Evolutionary conservation across 1,140 invertebrate species (phyloP).

Genomic region (Zaprionus tsacasi): DNA sequence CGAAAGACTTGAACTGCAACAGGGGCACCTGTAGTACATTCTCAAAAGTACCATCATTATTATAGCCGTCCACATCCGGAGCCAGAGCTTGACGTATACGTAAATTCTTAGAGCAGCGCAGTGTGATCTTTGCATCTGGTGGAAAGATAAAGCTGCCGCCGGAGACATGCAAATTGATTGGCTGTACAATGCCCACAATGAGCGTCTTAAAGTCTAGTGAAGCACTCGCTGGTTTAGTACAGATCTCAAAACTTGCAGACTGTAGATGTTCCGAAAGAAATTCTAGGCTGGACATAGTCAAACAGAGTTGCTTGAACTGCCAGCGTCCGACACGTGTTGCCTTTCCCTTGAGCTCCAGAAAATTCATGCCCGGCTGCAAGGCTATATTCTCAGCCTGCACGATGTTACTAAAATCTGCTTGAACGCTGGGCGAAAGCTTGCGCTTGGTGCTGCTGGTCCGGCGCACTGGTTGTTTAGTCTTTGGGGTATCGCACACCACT

Average conservation of each 20-base stretch:
- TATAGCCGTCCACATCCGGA: not conserved
- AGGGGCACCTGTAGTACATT: constrained; percentile 87
- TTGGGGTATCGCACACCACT: constrained; percentile 87
- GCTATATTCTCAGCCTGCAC: constrained; percentile 85
- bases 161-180: constrained; percentile 88
- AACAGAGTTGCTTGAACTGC: constrained; percentile 79
- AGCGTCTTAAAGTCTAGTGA: constrained; percentile 86
- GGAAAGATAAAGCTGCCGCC: constrained; percentile 88
- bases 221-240: constrained; percentile 84
- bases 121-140: constrained; percentile 85
- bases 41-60: constrained; percentile 82
- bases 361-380: constrained; percentile 90
- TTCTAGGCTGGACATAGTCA: constrained; percentile 86
- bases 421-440: constrained; percentile 86
- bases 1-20: constrained; percentile 89
- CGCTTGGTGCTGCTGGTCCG: constrained; percentile 81
- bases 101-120: constrained; percentile 87
- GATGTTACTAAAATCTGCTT: constrained; percentile 88
- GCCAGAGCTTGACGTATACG: constrained; percentile 79
- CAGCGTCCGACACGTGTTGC: constrained; percentile 84
- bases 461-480: constrained; percentile 83
- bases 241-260: constrained; percentile 84
- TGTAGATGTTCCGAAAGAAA: constrained; percentile 86
- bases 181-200: constrained; percentile 89
- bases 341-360: constrained; percentile 87